These are phyloP conservation scores for Penaeus indicus DNA, from an alignment of 1,140 invertebrate species.

Conservation along the genomic window DNA sequence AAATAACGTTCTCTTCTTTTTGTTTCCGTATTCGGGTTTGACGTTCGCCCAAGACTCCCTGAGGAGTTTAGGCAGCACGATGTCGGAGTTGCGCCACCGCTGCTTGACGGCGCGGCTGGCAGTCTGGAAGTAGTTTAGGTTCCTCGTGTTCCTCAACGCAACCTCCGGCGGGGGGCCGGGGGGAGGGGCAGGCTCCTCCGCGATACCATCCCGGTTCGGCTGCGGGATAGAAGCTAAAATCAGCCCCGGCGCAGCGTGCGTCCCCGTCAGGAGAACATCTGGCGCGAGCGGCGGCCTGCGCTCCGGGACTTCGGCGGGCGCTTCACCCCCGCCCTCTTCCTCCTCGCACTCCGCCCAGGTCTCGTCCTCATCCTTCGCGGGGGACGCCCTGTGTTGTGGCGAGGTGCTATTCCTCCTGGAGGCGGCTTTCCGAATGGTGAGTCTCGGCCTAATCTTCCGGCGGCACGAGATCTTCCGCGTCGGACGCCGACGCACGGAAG, in stretches of 20 bases:
- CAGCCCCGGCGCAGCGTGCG: too few species aligned
- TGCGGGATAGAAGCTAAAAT: too few species aligned
- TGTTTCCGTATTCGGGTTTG: not conserved
- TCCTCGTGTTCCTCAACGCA: not conserved
- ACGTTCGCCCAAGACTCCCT: not conserved
- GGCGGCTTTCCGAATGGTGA: not conserved
- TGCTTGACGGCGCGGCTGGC: conserved; percentile 8
- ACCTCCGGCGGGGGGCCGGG: not conserved
- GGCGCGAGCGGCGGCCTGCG: too few species aligned
- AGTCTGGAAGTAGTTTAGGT: conserved; percentile 3
- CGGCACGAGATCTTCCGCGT: conserved; percentile 23
- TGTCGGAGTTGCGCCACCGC: conserved; percentile 41
- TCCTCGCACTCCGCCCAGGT: not conserved
- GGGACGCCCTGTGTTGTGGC: not conserved
- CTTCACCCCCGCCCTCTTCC: not conserved
- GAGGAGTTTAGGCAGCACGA: conserved; percentile 27
- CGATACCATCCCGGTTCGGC: too few species aligned
- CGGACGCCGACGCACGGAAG: conserved; percentile 41
- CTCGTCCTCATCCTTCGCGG: conserved; percentile 23
- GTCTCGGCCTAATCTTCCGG: not conserved
- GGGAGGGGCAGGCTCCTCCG: too few species aligned
- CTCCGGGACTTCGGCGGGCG: not conserved
- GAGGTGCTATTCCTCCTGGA: not conserved
- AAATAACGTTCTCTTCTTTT: conserved; percentile 19
- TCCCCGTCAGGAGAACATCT: too few species aligned